Base-by-base conservation (phyloP, 2,888 invertebrate species). In the Hydropsyche betteni region DNA sequence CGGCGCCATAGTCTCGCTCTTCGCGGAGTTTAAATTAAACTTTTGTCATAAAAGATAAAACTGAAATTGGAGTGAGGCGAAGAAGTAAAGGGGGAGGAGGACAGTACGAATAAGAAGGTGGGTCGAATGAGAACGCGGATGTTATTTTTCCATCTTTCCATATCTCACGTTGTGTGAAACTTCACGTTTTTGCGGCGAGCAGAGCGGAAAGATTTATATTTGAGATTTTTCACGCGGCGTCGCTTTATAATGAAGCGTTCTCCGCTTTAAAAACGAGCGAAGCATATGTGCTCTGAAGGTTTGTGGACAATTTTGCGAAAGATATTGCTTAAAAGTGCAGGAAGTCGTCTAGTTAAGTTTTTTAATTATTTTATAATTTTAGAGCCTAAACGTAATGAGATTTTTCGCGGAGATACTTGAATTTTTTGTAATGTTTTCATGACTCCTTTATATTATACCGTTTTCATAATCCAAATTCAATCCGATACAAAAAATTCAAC, bases 1-100 rank as follows among this genome's bases (percentile, higher is more conserved):
- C 70, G 70, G n/a, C 16, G 33, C 53, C 38, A 44, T 44, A 44
- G 44, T 8, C 44, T 44, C 44, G 44, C 7, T 10, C 1, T 44
- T 44, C 44, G 44, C 58, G 33, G 72, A 52, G 58, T 58, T 72
- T 72, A 72, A 72, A 72, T 72, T 72, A 72, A 72, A 72, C 72
- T 72, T 72, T 72, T 61, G 72, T 72, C 72, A 72, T 72, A 72
- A 72, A 72, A 72, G 72, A 72, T 72, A 61, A 72, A 72, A 70
- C 52, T 70, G 70, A 69, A 69, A 69, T 51, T 51, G 33, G 51
- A 69, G 33, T 52, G 53, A 53, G 24, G 52, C 14, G 53, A 33
- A 24, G 33, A 24, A 24, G 24, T 24, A 24, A 24, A 24, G 24
- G 24, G 24, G 24, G 24, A 2, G 24, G 24, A 2, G 24, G 24